Evolutionary conservation across 2,888 invertebrate species (phyloP), one percentile per base, ranked within the genome.

Genomic region (Habroteleia sp.): DNA sequence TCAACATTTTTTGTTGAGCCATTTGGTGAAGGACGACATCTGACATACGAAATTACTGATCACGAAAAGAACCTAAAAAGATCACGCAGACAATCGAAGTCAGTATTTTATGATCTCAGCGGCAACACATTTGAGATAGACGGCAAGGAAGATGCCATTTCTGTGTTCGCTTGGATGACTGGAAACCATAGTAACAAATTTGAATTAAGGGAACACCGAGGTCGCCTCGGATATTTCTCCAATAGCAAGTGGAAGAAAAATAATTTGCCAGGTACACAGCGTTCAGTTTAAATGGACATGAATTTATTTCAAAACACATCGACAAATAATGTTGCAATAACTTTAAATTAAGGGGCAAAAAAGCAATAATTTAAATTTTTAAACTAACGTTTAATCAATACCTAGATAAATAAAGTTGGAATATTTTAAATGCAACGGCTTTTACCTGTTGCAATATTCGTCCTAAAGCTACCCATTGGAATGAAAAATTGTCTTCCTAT

Each of bases 1-100:
- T 88, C 89, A 52, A 89, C 90, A 60, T 91, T 90, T 52, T 89
- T 91, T 33, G 83, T 92, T 41, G 89, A 91, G 80, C 91, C 91
- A 0, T 17, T 84, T 1, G 33, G 13, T 0, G 66, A 80, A n/a
- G 82, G 81, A 13, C 72, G 77, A 35, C 85, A 87, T 60, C 39
- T 84, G 63, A 79, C 85, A 20, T 83, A 83, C 68, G 80, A 81
- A 42, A 71, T 14, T 6, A 5, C 74, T n/a, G 76, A 60, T 13
- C 44, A 6, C 25, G 35, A 14, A 17, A 8, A 5, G 5, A 41
- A 25, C 5, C 25, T 11, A n/a, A 62, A 44, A 35, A 46, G 62
- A 16, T 33, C 17, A 27, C 37, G 48, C 8, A 23, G 60, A 41
- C 33, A 37, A 14, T 23, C 41, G 31, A 13, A 8, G 16, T 41